Evolutionary conservation across 2,888 invertebrate genomes (phyloP), one percentile per base, ranked within the genome.

Genomic region (Troilus luridus): DNA sequence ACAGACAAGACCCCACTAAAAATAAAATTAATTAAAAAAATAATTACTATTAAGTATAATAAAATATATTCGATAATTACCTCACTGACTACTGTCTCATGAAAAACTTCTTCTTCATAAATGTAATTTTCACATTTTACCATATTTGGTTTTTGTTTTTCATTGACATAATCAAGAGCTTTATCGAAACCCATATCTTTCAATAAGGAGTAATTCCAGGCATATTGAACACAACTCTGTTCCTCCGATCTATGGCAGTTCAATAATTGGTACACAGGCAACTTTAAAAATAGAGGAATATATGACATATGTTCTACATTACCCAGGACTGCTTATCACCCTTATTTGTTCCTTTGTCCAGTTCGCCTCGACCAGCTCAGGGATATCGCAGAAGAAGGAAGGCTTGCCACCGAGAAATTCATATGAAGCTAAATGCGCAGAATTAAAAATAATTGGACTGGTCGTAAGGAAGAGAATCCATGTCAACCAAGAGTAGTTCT

Each of bases 1-100:
- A 93, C 95, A 95, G 8, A 95, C 95, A 88, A 95, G 94, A 92
- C 95, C 94, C 95, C 95, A 95, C 95, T 95, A 93, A 88, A 8
- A 56, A 17, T 10, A 54, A 6, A 21, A 54, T 14, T 54, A 3
- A 17, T 56, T 54, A 85, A 9, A 17, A 21, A 11, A 41, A 85
- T 19, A 10, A n/a, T 21, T 1, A 8, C 0, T 19, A 1, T n/a
- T 58, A 54, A 54, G 17, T 56, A 56, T 2, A 54, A 1, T 17
- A 1, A 7, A 41, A 56, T 85, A 9, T 17, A 17, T 60, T 62
- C 11, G 14, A 2, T 77, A 90, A 27, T 72, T 89, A 93, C 93
- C 93, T 93, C 92, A 88, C 92, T 91, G 56, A 92, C 92, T 60
- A 93, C 92, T 27, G 93, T 92, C 17, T 92, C 91, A 24, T 92